A percentile compares a stretch with the other conserved stretches of the same genome.
These are phyloP conservation scores for Petrocephalus microphthalmus DNA, from an alignment of 2,113 vertebrate genomes.

Conservation along the genomic window DNA sequence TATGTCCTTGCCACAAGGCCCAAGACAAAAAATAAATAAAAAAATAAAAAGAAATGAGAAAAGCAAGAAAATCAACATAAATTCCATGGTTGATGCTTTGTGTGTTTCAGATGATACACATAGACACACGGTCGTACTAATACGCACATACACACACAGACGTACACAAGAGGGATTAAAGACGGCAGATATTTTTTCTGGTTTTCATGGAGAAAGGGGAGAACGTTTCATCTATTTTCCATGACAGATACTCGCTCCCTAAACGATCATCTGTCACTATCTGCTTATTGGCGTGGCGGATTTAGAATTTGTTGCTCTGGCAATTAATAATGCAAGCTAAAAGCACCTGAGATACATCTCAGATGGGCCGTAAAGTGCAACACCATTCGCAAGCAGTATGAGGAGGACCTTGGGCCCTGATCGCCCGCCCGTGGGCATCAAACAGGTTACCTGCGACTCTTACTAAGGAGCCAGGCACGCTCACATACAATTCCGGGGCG, in stretches of 20 bases:
- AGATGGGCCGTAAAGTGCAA: not conserved
- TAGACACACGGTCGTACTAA: not conserved
- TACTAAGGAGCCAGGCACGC: not conserved
- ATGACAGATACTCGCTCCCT: not conserved
- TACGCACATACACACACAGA: not conserved
- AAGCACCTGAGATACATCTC: not conserved
- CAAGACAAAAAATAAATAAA: not conserved
- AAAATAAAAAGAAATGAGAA: not conserved
- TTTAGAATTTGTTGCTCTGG: not conserved
- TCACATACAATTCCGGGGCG: not conserved
- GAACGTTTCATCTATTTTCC: not conserved
- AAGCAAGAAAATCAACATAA: not conserved
- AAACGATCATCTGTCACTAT: slow-evolving; percentile 12
- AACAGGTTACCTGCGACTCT: not conserved
- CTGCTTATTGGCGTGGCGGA: not conserved
- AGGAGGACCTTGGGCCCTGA: not conserved
- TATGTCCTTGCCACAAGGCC: slow-evolving; percentile 30
- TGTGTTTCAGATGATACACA: not conserved
- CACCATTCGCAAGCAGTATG: not conserved
- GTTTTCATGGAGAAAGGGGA: not conserved
- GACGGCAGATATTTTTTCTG: not conserved
- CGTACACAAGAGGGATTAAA: not conserved
- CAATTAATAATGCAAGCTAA: not conserved
- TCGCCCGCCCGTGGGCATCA: not conserved
- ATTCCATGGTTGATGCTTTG: not conserved